Evolutionary conservation across 2,888 invertebrate genomes (phyloP), one percentile per base, ranked within the genome.

Genomic region (Noctua fimbriata): DNA sequence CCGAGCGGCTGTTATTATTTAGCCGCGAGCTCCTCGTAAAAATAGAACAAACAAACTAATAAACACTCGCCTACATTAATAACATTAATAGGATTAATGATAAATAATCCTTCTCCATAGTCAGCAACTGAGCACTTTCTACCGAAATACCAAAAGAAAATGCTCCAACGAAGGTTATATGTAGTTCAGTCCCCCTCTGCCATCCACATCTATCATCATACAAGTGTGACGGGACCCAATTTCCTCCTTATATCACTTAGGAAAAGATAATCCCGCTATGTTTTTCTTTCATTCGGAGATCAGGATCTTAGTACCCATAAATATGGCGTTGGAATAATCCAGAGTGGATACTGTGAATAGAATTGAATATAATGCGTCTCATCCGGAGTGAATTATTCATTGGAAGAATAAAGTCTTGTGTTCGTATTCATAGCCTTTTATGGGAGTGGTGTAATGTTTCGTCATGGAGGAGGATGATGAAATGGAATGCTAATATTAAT

Each of bases 351-450:
- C 82, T 75, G 73, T 81, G 73, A 71, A 87, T 70, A 72, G 73
- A 89, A 87, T 87, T 85, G 83, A 88, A 85, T 85, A 85, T 89
- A 83, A 87, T 77, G 78, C 81, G 78, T 65, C 83, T 83, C 82
- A 81, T 87, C 71, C 67, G 65, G 28, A 74, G 74, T 85, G 86
- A 89, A 89, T 89, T 82, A 89, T 88, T 89, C 88, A 88, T 89
- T 73, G 78, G 47, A 66, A 79, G 70, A 83, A 81, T 87, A 85
- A 85, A 76, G 65, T 69, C 78, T 77, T 82, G 76, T 72, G 71
- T 82, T 81, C 52, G 69, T 87, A 89, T 89, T 85, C 85, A 85
- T 81, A 69, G 83, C 69, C 83, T 83, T 89, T 89, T 88, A 89
- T 85, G 69, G 67, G 65, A 78, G 72, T 79, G 69, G 69, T 69